Percentiles rank a stretch among this genome's conserved stretches.
Conservation (phyloP, 2,113 vertebrate species). For the Pipra filicauda region DNA sequence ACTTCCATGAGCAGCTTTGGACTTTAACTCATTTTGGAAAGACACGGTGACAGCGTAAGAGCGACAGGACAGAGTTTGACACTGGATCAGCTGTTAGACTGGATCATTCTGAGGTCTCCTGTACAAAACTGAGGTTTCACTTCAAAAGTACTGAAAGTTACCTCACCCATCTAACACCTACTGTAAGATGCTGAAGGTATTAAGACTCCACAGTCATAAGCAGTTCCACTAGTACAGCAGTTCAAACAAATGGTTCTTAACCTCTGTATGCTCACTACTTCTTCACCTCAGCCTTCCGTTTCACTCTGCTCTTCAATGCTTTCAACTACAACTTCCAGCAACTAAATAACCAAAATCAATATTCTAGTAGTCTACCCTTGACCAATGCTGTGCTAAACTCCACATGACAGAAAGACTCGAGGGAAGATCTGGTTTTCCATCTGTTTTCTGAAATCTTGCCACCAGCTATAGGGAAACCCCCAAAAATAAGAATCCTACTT, state of each 20-base stretch:
- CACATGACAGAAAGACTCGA: background rate
- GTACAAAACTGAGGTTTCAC: background rate
- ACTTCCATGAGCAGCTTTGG: background rate
- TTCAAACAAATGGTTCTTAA: background rate
- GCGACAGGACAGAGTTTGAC: background rate
- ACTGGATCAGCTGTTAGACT: background rate
- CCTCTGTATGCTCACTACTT: background rate
- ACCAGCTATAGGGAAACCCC: background rate
- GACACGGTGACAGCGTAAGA: fast-evolving
- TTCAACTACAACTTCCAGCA: background rate
- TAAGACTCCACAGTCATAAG: background rate
- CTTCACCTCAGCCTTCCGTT: background rate
- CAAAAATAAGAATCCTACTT: background rate
- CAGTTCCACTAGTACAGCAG: background rate
- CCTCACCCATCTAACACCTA: background rate
- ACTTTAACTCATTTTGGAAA: background rate
- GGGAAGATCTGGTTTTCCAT: background rate
- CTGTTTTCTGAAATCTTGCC: background rate
- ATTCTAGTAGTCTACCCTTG: background rate
- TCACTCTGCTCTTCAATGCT: background rate
- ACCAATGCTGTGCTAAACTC: background rate
- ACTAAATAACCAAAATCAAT: background rate
- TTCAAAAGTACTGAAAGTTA: background rate
- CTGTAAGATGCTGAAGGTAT: background rate
- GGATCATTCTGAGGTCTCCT: background rate